A percentile compares a stretch with the other conserved stretches of the same genome.
Evolutionary conservation across 2,797 vertebrate genomes (phyloP).

Genomic region (Luscinia megarhynchos): DNA sequence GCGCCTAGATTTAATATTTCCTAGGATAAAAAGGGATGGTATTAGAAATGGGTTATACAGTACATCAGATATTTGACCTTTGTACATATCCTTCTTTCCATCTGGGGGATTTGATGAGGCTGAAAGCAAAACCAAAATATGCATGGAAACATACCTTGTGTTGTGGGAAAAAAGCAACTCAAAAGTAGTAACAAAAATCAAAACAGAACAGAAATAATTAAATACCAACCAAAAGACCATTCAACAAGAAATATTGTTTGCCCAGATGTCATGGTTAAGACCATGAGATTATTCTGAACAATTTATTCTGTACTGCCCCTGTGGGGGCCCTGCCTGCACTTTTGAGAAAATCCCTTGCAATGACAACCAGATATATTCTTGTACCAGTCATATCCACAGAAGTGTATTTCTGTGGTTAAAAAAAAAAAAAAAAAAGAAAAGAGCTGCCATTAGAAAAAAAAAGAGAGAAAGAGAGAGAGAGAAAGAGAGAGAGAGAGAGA

Average conservation of each 20-base stretch:
- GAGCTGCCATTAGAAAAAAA: background rate
- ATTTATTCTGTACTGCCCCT: slow-evolving; percentile 2
- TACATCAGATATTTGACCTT: background rate
- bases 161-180: background rate
- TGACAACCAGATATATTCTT: slow-evolving; percentile 16
- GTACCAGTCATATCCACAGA: slow-evolving; percentile 14
- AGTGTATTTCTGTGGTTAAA: background rate
- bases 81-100: background rate
- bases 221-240: background rate
- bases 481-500: no score
- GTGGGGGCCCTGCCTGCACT: background rate
- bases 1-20: background rate
- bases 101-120: background rate
- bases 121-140: background rate
- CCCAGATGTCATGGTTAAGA: slow-evolving; percentile 18
- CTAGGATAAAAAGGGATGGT: background rate
- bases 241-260: background rate
- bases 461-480: no score
- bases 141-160: background rate
- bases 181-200: background rate
- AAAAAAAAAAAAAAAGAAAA: background rate
- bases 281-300: background rate
- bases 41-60: background rate
- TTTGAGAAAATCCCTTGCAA: slow-evolving; percentile 16
- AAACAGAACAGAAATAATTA: slow-evolving; percentile 2